Conservation (phyloP, 2,888 invertebrate genomes). For the Erebia palarica region DNA sequence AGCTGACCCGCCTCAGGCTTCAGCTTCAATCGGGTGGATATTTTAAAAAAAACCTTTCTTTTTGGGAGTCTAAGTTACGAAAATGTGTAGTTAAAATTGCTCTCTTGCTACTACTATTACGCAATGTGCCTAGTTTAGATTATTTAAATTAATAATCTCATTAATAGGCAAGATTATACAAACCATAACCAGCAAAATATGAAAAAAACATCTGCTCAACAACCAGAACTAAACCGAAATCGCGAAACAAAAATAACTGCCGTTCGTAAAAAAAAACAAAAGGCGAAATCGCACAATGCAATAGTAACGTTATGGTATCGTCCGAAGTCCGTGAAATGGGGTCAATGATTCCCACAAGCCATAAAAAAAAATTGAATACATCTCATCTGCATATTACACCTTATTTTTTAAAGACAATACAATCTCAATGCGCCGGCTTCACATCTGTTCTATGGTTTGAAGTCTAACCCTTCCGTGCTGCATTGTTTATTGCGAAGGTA, state of each 20-base stretch:
- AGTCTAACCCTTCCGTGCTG: conserved; percentile 50
- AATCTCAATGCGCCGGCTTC: conserved; percentile 50
- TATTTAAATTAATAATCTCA: conserved; percentile 5
- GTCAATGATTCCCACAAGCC: conserved; percentile 70
- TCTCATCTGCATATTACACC: conserved; percentile 67
- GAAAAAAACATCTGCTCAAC: conserved; percentile 35
- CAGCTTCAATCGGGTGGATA: no score
- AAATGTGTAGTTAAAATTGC: no score
- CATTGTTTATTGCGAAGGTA: conserved; percentile 69
- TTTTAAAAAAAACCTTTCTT: no score
- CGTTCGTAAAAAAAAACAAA: conserved; percentile 60
- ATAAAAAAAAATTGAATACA: conserved; percentile 67
- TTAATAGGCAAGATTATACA: not conserved
- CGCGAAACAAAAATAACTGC: conserved; percentile 60
- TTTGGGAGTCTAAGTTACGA: no score
- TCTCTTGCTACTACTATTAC: not conserved
- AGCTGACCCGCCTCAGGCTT: no score
- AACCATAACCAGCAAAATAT: conserved; percentile 27
- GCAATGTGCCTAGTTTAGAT: not conserved
- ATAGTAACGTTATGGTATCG: conserved; percentile 55
- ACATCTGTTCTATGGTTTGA: conserved; percentile 61
- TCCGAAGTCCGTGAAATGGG: conserved; percentile 65
- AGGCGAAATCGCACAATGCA: conserved; percentile 55
- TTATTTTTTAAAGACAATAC: conserved; percentile 73
- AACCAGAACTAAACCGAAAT: conserved; percentile 42